Base-by-base conservation (phyloP, 1,140 invertebrate genomes). In the Bicyclus anynana region DNA sequence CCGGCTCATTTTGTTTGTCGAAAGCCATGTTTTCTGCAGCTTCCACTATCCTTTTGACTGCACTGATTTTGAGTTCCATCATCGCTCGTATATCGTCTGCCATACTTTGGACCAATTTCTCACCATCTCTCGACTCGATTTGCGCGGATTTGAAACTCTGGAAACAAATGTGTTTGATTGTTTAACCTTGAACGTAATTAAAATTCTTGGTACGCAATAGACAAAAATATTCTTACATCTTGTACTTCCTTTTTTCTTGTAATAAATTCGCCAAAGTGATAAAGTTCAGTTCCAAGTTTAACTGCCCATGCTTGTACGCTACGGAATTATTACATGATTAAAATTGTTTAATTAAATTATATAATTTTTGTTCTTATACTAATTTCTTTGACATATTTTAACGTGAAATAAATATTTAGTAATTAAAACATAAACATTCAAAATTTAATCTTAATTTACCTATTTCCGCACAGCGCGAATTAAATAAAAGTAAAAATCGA, bases 1-100 rank as follows among this genome's bases (percentile, higher is more conserved):
- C 91, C 18, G 92, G 90, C 44, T 86, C 85, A 42, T 83, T 85
- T 76, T 88, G 85, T 72, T 86, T 86, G 55, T 88, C 85, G 44
- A 93, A 81, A 0, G 94, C 94, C 65, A 92, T 92, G 55, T 93
- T 93, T 73, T 96, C 94, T 0, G 95, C 95, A 5, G 94, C 92
- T 73, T 95, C 94, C 90, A 95, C 94, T 62, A 96, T 95, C 69
- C 95, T 90, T 92, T 92, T 93, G 13, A 96, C 94, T 10, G 95
- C 95, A 59, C 94, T 94, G 55, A 96, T 93, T 89, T 96, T 96
- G 2, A 94, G 90, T 56, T 94, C 93, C 92, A 96, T 95, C 94
- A 96, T 95, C 5, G 92, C 92, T 65, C 93, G 92, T 53, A 96
- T 94, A 63, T 95, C 93, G 59, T 93, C 92, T 10, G 94, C 93